Percentiles rank a stretch among this genome's conserved stretches.
phyloP scores from a whole-genome alignment of 2,797 vertebrate species.

The Poeciliopsis presidionis region DNA sequence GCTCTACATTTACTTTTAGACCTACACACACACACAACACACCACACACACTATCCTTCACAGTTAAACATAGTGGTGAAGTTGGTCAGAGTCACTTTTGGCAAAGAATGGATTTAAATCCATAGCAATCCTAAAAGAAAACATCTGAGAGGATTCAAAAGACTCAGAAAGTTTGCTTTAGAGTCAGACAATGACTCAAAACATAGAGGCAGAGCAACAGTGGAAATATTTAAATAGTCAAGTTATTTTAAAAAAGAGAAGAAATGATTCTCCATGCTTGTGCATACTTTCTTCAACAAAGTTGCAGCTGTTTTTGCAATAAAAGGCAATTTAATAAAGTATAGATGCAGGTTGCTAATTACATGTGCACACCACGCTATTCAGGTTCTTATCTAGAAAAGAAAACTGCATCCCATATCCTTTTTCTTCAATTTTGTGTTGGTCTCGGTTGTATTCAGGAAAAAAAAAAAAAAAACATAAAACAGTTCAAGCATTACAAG shows the following conservation, averaged over 20 bases:
- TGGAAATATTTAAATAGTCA: neutral
- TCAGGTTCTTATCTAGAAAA: neutral
- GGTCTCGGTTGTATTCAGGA: neutral
- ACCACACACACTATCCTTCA: neutral
- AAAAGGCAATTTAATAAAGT: neutral
- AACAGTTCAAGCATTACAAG: neutral
- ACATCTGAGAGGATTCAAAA: neutral
- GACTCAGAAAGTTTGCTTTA: neutral
- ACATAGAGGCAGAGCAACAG: neutral
- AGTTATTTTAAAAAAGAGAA: neutral
- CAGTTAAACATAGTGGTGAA: neutral
- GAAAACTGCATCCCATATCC: neutral
- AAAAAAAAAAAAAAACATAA: neutral
- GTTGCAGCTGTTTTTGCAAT: neutral
- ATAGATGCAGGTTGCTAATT: neutral
- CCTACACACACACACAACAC: neutral
- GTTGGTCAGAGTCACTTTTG: neutral
- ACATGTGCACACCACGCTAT: neutral
- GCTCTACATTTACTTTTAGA: neutral
- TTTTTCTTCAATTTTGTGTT: neutral
- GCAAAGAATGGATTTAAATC: neutral
- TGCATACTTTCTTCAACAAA: neutral
- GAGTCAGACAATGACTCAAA: neutral
- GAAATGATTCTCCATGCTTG: neutral
- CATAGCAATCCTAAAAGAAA: neutral